Evolutionary conservation across 2,888 invertebrate species (phyloP).

Genomic region (Andrena trimmerana): DNA sequence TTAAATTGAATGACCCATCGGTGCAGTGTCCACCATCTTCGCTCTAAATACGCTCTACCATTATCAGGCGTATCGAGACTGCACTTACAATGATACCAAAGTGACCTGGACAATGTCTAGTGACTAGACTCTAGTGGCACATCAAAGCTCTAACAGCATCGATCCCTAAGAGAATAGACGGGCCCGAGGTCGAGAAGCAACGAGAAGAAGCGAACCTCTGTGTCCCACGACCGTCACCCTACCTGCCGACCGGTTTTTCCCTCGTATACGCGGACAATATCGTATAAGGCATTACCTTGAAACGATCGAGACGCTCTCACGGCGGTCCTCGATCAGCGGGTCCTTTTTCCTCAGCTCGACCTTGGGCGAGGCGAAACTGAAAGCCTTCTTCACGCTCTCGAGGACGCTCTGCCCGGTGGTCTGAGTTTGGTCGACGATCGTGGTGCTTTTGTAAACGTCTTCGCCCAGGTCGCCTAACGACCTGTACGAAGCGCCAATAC

Average conservation of each 20-base stretch:
- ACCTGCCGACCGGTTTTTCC: constrained; percentile 67
- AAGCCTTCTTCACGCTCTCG: constrained; percentile 88
- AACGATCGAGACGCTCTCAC: constrained; percentile 84
- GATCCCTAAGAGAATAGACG: constrained; percentile 35
- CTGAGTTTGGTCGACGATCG: constrained; percentile 86
- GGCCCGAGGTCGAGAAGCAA: constrained; percentile 63
- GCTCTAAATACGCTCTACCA: not conserved
- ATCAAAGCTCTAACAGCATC: constrained; percentile 12
- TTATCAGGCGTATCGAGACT: not conserved
- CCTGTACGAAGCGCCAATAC: constrained; percentile 89
- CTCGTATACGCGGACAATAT: constrained; percentile 61
- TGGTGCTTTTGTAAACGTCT: constrained; percentile 89
- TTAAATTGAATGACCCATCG: too few relatives aligned
- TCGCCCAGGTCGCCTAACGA: constrained; percentile 87
- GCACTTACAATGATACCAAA: not conserved
- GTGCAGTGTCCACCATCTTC: too few relatives aligned
- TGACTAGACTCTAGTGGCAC: not conserved
- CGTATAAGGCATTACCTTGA: constrained; percentile 82
- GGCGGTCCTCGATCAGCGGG: constrained; percentile 82
- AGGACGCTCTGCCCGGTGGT: constrained; percentile 86
- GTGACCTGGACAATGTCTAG: constrained; percentile 12
- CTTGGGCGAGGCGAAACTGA: constrained; percentile 86
- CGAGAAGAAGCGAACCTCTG: constrained; percentile 34
- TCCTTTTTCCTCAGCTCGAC: constrained; percentile 84
- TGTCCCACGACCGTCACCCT: constrained; percentile 59